phyloP scores from a whole-genome alignment of 1,140 invertebrate species.

The Solenopsis invicta region DNA sequence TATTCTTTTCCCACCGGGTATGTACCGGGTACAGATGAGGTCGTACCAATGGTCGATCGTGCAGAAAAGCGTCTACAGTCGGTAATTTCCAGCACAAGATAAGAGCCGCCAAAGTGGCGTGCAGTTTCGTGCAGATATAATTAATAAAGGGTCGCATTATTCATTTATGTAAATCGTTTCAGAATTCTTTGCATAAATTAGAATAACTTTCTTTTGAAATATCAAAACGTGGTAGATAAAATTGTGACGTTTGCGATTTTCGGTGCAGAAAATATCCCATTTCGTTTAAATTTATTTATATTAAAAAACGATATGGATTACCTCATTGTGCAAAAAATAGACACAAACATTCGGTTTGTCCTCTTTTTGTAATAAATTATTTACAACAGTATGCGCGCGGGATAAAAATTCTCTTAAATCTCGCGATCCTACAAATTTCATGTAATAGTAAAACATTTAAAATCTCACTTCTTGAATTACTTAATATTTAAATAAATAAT shows the following conservation, averaged over 20 bases:
- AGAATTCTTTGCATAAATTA: not conserved
- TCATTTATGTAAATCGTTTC: not conserved
- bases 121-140: not conserved
- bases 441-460: not conserved
- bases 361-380: slow-evolving; percentile 39
- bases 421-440: slow-evolving; percentile 4
- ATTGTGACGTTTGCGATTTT: not conserved
- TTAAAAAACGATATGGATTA: not conserved
- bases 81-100: slow-evolving; percentile 47
- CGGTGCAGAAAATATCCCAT: not conserved
- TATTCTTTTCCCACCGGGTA: slow-evolving; percentile 55
- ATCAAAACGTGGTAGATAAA: not conserved
- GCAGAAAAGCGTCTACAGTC: slow-evolving; percentile 36
- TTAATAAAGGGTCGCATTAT: not conserved
- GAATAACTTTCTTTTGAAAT: not conserved
- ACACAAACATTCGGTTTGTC: not conserved
- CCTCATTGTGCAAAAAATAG: not conserved
- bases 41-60: slow-evolving; percentile 43
- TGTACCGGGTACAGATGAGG: not conserved
- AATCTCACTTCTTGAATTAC: slow-evolving; percentile 3
- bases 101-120: not conserved
- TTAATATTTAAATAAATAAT: not conserved
- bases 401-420: slow-evolving; percentile 35
- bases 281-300: not conserved
- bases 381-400: not conserved